These are phyloP conservation scores for Nycticryphes semicollaris DNA, from an alignment of 2,113 vertebrate genomes.

Conservation along the genomic window DNA sequence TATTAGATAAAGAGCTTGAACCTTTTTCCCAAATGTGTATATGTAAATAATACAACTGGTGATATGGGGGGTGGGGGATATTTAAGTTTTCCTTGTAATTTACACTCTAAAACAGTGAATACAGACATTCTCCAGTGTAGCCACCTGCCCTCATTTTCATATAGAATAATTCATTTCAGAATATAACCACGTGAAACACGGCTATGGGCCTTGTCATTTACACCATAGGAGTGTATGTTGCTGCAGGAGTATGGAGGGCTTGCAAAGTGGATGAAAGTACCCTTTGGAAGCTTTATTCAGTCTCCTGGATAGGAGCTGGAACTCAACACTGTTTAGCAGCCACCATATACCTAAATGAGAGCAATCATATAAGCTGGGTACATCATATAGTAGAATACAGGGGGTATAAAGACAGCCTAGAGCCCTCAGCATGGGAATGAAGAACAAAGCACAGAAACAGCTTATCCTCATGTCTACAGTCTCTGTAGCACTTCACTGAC, in stretches of 20 bases:
- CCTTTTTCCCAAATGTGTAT: neutral
- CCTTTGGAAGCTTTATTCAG: neutral
- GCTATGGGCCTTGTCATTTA: neutral
- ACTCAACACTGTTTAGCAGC: neutral
- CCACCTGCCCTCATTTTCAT: neutral
- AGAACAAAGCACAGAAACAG: neutral
- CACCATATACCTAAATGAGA: neutral
- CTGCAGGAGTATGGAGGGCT: neutral
- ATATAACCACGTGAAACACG: neutral
- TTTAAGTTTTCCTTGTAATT: neutral
- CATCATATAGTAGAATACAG: neutral
- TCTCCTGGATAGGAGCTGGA: neutral
- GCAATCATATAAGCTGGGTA: neutral
- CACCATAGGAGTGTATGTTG: neutral
- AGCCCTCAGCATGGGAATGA: neutral
- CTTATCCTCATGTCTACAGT: neutral
- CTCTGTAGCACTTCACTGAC: neutral
- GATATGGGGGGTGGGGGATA: neutral
- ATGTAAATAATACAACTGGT: neutral
- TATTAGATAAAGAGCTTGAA: neutral
- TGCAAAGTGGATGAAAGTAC: neutral
- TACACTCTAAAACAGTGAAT: neutral
- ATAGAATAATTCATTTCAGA: neutral
- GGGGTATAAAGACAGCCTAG: neutral
- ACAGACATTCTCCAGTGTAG: neutral